phyloP scores from a whole-genome alignment of 1,140 invertebrate species.

The Campoletis sonorensis region DNA sequence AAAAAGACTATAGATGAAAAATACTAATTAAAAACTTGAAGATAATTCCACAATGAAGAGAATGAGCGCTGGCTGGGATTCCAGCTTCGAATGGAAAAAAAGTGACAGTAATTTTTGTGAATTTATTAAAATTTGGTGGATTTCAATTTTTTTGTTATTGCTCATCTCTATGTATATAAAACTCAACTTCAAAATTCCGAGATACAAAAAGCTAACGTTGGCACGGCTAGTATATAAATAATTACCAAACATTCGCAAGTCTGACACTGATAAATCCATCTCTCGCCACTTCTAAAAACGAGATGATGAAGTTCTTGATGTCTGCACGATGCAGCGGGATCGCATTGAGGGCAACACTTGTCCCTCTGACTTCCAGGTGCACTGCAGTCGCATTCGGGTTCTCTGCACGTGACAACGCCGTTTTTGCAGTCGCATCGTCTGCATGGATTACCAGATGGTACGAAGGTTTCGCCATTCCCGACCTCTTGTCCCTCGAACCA shows the following conservation, averaged over 20 bases:
- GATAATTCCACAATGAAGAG: no score
- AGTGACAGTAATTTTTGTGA: no score
- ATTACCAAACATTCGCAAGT: conserved; percentile 92
- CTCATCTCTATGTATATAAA: no score
- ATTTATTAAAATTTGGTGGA: no score
- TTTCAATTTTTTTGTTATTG: no score
- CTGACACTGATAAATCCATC: conserved; percentile 93
- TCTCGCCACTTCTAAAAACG: conserved; percentile 86
- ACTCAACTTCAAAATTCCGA: no score
- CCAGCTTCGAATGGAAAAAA: no score
- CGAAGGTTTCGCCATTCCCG: conserved; percentile 76
- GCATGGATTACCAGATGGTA: conserved; percentile 78
- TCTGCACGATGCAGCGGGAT: conserved; percentile 82
- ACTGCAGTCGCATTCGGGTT: conserved; percentile 80
- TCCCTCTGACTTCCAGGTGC: conserved; percentile 77
- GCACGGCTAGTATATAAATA: conserved; percentile 21
- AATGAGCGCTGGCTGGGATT: no score
- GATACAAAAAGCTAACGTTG: no score
- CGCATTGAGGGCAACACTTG: conserved; percentile 88
- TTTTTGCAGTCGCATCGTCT: conserved; percentile 79
- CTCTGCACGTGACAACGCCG: conserved; percentile 81
- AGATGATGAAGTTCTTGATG: conserved; percentile 88
- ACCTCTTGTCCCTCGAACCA: conserved; percentile 80
- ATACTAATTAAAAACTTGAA: no score
- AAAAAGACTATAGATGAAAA: no score